A percentile compares a stretch with the other conserved stretches of the same genome.
These are phyloP conservation scores for Girardinichthys multiradiatus DNA, from an alignment of 2,113 vertebrate species.

Conservation along the genomic window DNA sequence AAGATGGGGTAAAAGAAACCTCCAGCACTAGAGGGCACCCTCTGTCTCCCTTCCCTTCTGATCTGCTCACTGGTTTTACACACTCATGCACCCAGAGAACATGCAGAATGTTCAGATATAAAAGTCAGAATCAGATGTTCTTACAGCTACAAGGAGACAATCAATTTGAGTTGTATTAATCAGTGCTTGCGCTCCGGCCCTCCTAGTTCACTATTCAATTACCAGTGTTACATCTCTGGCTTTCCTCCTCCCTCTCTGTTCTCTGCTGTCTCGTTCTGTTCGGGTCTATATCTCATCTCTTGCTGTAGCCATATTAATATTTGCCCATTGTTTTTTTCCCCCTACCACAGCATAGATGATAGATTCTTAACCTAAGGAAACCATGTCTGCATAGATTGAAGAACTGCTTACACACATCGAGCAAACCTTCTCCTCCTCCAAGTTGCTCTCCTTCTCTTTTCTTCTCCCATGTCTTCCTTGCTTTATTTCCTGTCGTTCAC, in stretches of 20 bases:
- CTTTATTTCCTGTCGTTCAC: constrained; percentile 13
- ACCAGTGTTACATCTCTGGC: constrained; percentile 64
- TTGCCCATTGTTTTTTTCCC: constrained; percentile 52
- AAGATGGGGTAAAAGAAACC: constrained; percentile 52
- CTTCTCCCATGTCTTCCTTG: background rate
- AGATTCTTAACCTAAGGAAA: constrained; percentile 74
- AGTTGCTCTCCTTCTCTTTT: constrained; percentile 2
- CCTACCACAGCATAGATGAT: constrained; percentile 60
- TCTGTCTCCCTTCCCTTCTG: constrained; percentile 62
- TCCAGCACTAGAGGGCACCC: constrained; percentile 76
- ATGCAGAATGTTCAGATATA: constrained; percentile 72
- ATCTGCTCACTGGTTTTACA: constrained; percentile 3
- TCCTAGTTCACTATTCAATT: constrained; percentile 78
- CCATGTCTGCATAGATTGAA: constrained; percentile 67
- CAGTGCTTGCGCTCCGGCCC: constrained; percentile 71
- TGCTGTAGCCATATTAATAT: constrained; percentile 66
- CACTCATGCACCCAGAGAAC: constrained; percentile 40
- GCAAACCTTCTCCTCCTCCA: constrained; percentile 13
- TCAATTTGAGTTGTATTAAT: constrained; percentile 79
- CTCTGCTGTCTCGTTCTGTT: constrained; percentile 7
- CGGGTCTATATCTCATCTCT: constrained; percentile 52
- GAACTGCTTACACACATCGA: constrained; percentile 65
- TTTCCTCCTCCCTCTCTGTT: constrained; percentile 13
- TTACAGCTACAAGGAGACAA: constrained; percentile 71
- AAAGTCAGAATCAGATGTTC: constrained; percentile 76